Percentiles rank a stretch among this genome's conserved stretches.
Conservation (phyloP, 2,888 invertebrate species). For the Pheosia tremula region DNA sequence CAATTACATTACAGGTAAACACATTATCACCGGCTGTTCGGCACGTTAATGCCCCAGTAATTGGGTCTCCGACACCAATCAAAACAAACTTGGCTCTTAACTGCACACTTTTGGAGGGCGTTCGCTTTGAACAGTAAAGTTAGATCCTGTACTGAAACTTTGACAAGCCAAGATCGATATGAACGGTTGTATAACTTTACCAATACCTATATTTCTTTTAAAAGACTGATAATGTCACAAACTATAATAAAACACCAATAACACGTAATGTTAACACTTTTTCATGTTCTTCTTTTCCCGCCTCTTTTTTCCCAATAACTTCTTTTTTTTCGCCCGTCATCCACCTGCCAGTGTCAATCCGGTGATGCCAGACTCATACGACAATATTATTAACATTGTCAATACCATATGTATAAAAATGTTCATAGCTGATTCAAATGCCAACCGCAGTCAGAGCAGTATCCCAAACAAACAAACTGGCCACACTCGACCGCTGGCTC, state of each 20-base stretch:
- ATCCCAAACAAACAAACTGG: neutral
- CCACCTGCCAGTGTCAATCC: no score
- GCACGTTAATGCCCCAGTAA: constrained; percentile 8
- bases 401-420: no score
- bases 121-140: neutral
- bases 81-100: constrained; percentile 15
- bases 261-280: no score
- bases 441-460: neutral
- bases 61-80: constrained; percentile 10
- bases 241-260: no score
- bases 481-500: neutral
- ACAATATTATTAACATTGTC: no score
- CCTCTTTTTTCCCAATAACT: no score
- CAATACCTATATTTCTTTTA: no score
- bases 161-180: neutral
- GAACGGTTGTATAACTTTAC: neutral
- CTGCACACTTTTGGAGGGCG: neutral
- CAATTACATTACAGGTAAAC: constrained; percentile 4
- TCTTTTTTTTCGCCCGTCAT: no score
- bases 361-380: no score
- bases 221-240: no score
- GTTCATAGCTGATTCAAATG: no score
- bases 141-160: constrained; percentile 2
- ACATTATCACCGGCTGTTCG: constrained; percentile 1
- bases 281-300: no score